Percentiles rank a stretch among this genome's conserved stretches.
These are phyloP conservation scores for Druceiella hillmani DNA, from an alignment of 2,888 invertebrate genomes.

Conservation along the genomic window DNA sequence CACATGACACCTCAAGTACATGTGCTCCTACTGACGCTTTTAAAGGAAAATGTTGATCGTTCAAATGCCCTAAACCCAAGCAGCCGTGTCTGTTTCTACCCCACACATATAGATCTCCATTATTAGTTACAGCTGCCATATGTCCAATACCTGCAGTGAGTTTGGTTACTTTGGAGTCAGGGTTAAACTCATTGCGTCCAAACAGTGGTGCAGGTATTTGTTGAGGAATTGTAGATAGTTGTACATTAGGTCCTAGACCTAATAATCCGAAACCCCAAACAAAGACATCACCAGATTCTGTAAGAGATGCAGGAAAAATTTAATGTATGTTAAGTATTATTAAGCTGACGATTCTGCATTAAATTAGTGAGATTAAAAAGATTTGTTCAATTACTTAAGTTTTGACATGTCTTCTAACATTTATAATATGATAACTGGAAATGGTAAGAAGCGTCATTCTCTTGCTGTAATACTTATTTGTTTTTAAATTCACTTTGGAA, in stretches of 20 bases:
- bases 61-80: constrained; percentile 73
- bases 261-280: constrained; percentile 94
- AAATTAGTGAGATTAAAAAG: no score
- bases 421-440: no score
- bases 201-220: constrained; percentile 76
- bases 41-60: constrained; percentile 85
- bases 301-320: no score
- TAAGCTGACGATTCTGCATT: no score
- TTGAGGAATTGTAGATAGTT: constrained; percentile 60
- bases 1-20: constrained; percentile 69
- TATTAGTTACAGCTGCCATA: constrained; percentile 75
- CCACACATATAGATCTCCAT: constrained; percentile 87
- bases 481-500: no score
- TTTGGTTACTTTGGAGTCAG: constrained; percentile 57
- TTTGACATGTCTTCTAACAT: no score
- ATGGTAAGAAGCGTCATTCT: no score
- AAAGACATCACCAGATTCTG: constrained; percentile 78
- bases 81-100: constrained; percentile 81
- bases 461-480: no score
- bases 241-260: constrained; percentile 79
- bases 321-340: no score
- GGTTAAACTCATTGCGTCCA: constrained; percentile 78
- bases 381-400: no score
- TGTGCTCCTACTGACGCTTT: constrained; percentile 75
- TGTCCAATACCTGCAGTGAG: constrained; percentile 70